A percentile compares a stretch with the other conserved stretches of the same genome.
phyloP scores from a whole-genome alignment of 2,113 vertebrate species.

The Arothron firmamentum region DNA sequence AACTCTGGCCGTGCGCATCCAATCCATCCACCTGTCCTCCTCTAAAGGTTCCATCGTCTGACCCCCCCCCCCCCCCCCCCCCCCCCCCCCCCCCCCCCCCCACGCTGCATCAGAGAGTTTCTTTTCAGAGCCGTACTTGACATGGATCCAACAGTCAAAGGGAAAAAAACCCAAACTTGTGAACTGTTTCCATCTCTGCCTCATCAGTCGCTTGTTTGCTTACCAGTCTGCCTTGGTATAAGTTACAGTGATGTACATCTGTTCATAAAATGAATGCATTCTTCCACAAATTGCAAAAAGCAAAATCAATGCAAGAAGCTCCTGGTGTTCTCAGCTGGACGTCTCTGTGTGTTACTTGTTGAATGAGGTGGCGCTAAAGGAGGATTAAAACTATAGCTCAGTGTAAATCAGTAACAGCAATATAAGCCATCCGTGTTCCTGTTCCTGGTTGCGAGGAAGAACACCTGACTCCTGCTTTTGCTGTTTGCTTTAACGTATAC shows the following conservation, averaged over 20 bases:
- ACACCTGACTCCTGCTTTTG: conserved; percentile 24
- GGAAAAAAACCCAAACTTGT: background rate
- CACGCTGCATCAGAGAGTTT: background rate
- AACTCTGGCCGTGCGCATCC: conserved; percentile 89
- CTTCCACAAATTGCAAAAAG: conserved; percentile 46
- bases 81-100: background rate
- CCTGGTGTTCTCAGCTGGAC: conserved; percentile 1
- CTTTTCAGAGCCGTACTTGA: background rate
- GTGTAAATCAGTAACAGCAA: conserved; percentile 20
- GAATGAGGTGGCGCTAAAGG: background rate
- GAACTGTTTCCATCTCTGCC: conserved; percentile 6
- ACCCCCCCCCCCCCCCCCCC: conserved; percentile 34
- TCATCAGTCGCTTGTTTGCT: background rate
- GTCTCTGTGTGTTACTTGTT: conserved; percentile 4
- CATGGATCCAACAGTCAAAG: background rate
- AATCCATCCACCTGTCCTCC: conserved; percentile 96
- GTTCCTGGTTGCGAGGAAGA: conserved; percentile 18
- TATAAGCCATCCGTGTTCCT: conserved; percentile 42
- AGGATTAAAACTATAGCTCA: background rate
- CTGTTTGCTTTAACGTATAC: conserved; percentile 36
- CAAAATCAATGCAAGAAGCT: conserved; percentile 23
- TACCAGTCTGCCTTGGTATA: conserved; percentile 31
- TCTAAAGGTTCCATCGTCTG: conserved; percentile 96
- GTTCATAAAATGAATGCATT: conserved; percentile 26
- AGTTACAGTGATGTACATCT: conserved; percentile 17